These are phyloP conservation scores for Philotrypesis tridentata DNA, from an alignment of 1,140 invertebrate genomes.

Conservation along the genomic window DNA sequence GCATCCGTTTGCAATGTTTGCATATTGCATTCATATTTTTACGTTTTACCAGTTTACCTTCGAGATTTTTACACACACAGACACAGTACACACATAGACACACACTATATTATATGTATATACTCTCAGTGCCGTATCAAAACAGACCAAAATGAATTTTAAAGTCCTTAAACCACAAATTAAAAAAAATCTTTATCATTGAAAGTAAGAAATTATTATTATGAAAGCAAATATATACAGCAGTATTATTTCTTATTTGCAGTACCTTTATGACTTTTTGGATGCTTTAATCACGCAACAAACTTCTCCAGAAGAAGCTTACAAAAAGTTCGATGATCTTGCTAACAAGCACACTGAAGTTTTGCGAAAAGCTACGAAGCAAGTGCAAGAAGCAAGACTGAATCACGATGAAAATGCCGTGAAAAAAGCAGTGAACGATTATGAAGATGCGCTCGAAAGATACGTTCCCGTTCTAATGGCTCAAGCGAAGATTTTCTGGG, in stretches of 20 bases:
- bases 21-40: no score
- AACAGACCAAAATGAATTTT: no score
- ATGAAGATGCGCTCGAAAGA: slow-evolving; percentile 92
- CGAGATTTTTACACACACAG: no score
- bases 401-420: slow-evolving; percentile 92
- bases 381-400: slow-evolving; percentile 91
- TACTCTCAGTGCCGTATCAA: no score
- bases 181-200: no score
- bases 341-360: slow-evolving; percentile 93
- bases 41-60: no score
- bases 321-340: slow-evolving; percentile 96
- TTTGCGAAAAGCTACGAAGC: slow-evolving; percentile 93
- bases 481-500: slow-evolving; percentile 99
- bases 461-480: slow-evolving; percentile 98
- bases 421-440: slow-evolving; percentile 92
- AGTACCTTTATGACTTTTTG: slow-evolving; percentile 92
- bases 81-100: no score
- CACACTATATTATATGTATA: no score
- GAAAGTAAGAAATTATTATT: no score
- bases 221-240: no score
- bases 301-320: slow-evolving; percentile 97
- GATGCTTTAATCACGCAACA: slow-evolving; percentile 98
- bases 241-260: slow-evolving; percentile 59
- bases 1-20: no score
- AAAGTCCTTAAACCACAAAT: no score